Percentiles rank a stretch among this genome's conserved stretches.
Evolutionary conservation across 1,140 invertebrate genomes (phyloP).

Genomic region (Venustaconcha ellipsiformis): DNA sequence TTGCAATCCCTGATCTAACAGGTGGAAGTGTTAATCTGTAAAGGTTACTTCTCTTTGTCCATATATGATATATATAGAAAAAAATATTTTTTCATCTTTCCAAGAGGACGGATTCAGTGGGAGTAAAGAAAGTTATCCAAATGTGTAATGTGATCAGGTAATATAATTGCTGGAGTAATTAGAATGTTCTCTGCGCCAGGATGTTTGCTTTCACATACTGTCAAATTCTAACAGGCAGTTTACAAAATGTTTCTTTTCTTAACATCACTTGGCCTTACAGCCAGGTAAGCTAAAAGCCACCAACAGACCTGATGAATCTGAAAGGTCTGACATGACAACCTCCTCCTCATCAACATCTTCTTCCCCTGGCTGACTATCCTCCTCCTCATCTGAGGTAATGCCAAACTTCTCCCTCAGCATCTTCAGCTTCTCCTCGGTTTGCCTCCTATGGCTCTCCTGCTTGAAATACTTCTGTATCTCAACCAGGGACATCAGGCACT

Average conservation of each 20-base stretch:
- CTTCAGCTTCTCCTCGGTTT: slow-evolving; percentile 43
- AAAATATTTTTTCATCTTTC: too few relatives aligned
- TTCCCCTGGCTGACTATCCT: slow-evolving; percentile 41
- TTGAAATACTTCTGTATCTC: slow-evolving; percentile 48
- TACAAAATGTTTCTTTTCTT: not conserved
- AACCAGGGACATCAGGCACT: slow-evolving; percentile 27
- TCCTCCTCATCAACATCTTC: slow-evolving; percentile 41
- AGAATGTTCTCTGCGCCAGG: too few relatives aligned
- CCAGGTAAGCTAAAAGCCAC: not conserved
- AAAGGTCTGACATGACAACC: slow-evolving; percentile 49
- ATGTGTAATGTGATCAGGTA: too few relatives aligned
- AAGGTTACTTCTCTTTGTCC: too few relatives aligned
- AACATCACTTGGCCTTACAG: not conserved
- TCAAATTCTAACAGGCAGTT: not conserved
- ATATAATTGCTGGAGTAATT: too few relatives aligned
- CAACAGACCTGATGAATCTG: slow-evolving; percentile 43
- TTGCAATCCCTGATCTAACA: too few relatives aligned
- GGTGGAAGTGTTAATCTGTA: too few relatives aligned
- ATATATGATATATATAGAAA: too few relatives aligned
- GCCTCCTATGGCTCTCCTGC: slow-evolving; percentile 38
- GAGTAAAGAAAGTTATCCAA: too few relatives aligned
- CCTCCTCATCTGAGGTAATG: slow-evolving; percentile 39
- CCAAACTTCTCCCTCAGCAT: slow-evolving; percentile 40
- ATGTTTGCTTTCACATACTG: not conserved
- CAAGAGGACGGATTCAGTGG: too few relatives aligned